Evolutionary conservation across 2,888 invertebrate species (phyloP).

Genomic region (Lymantria monacha): DNA sequence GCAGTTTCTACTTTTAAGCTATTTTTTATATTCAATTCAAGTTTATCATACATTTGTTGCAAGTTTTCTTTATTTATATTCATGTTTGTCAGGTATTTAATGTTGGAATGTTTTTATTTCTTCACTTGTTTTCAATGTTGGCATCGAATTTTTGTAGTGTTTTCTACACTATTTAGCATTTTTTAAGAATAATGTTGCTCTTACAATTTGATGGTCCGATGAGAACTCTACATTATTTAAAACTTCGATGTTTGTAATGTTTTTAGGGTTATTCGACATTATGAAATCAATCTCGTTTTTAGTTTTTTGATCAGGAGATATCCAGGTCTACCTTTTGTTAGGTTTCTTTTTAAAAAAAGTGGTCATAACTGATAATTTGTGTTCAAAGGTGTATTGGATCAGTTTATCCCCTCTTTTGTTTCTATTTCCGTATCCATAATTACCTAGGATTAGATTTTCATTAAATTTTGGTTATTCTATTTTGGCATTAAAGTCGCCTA

Average conservation of each 20-base stretch:
- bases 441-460: constrained; percentile 1
- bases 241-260: constrained; percentile 1
- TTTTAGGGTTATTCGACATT: neutral
- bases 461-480: neutral
- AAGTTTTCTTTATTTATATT: neutral
- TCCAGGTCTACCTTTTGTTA: constrained; percentile 19
- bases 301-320: constrained; percentile 10
- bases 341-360: no score
- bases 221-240: constrained; percentile 1
- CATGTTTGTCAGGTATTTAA: neutral
- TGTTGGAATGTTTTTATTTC: neutral
- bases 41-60: neutral
- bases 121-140: neutral
- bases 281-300: constrained; percentile 23
- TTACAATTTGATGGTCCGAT: constrained; percentile 2
- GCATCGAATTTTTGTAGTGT: neutral
- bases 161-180: neutral
- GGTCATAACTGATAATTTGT: constrained; percentile 16
- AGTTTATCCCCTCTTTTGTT: constrained; percentile 12
- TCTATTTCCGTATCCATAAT: constrained; percentile 9
- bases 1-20: neutral
- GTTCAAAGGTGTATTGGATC: constrained; percentile 11
- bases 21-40: neutral
- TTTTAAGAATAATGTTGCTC: neutral
- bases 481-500: neutral